These are phyloP conservation scores for Bos indicus DNA, from an alignment of 2,113 vertebrate genomes.

Conservation along the genomic window DNA sequence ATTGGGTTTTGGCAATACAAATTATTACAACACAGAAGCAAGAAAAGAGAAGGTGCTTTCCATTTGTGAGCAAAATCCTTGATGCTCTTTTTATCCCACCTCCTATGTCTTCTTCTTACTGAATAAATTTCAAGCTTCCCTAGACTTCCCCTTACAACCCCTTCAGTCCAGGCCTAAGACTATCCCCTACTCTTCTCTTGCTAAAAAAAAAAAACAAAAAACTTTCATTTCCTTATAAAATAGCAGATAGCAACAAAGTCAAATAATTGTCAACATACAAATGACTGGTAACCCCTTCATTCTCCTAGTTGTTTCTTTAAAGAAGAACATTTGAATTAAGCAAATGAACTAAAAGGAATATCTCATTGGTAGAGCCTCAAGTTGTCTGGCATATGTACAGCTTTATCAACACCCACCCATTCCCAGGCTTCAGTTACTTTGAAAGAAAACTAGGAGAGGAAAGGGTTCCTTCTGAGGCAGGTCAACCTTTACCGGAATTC, in stretches of 20 bases:
- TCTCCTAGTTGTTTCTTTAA: not conserved
- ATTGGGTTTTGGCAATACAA: not conserved
- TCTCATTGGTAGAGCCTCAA: not conserved
- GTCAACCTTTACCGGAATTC: not conserved
- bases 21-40: not conserved
- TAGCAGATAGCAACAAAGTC: not conserved
- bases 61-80: not conserved
- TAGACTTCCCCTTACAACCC: not conserved
- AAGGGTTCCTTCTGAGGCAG: not conserved
- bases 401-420: not conserved
- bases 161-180: not conserved
- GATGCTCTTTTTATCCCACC: not conserved
- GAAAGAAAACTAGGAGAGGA: not conserved
- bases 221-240: not conserved
- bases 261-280: not conserved
- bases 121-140: not conserved
- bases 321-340: not conserved
- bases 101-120: not conserved
- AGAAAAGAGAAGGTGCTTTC: not conserved
- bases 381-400: rapidly evolving
- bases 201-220: not conserved
- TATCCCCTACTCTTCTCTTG: not conserved
- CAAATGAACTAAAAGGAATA: not conserved
- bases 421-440: not conserved
- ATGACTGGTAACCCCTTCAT: not conserved